Evolutionary conservation across 2,113 vertebrate species (phyloP), one percentile per base, ranked within the genome.

Genomic region (Cercocebus atys): DNA sequence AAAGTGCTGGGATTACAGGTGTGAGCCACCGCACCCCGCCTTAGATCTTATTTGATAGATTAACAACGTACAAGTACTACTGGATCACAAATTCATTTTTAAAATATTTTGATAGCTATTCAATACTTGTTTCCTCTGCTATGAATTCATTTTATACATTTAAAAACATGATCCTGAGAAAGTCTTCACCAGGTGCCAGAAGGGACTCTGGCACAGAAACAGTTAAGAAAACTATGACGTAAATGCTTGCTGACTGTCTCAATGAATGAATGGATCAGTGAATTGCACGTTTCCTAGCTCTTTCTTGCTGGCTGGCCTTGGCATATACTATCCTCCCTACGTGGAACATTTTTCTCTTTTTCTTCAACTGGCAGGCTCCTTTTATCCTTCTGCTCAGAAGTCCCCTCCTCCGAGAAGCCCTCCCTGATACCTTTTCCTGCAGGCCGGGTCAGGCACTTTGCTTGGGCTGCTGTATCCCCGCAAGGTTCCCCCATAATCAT

Each of bases 141-240:
- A 45, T 40, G 38, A 52, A 59, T 59, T 93, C n/a, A 57, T 68
- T 66, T 35, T 57, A n/a, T 20, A 13, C 20, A 75, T 68, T 82
- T 70, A 76, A 91, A 83, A 73, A 79, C n/a, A 86, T 61, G 38
- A 79, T 83, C 72, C 59, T 81, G 59, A 90, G 85, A 87, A 79
- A 70, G n/a, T 23, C 8, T 70, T 78, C 35, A 6, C 17, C 47
- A 64, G 93, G 47, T 47, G 8, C n/a, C 81, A 30, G 75, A 93
- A 50, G 43, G 40, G 78, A 12, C 23, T 13, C 73, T 59, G 75
- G 35, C 45, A 66, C 2, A 13, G 22, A 73, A 22, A 22, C 7
- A 18, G 32, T 11, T 59, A 64, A 55, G 52, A 73, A 23, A 79
- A 50, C 55, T 73, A 25, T 43, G 1, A 2, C 12, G 64, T 57